A percentile compares a stretch with the other conserved stretches of the same genome.
Conservation (phyloP, 2,888 invertebrate genomes). For the Catocala nupta region DNA sequence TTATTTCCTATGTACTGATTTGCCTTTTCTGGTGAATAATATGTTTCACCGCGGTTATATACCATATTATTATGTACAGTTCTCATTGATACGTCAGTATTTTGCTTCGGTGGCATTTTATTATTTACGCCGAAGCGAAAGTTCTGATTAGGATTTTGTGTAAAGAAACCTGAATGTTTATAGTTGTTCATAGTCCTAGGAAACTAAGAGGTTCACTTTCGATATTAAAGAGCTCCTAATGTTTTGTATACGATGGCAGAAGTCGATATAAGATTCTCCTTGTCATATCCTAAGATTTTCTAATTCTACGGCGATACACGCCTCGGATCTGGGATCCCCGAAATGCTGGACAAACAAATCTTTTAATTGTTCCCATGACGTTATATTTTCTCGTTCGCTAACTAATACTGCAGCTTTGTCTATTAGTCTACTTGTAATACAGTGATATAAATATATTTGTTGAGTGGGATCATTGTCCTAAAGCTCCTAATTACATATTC, state of each 20-base stretch:
- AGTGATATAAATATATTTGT: no score
- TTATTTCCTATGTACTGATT: no score
- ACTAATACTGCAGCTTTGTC: no score
- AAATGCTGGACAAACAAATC: no score
- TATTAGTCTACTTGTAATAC: no score
- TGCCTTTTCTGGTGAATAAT: no score
- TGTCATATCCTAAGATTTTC: slow-evolving; percentile 10
- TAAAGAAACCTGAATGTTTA: slow-evolving; percentile 7
- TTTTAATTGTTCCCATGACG: no score
- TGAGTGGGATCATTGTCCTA: no score
- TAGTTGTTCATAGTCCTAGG: slow-evolving; percentile 2
- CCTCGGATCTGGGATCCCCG: no score
- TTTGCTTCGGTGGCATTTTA: not conserved
- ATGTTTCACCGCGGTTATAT: not conserved
- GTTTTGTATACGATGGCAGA: slow-evolving; percentile 15
- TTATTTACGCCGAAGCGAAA: not conserved
- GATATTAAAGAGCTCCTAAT: slow-evolving; percentile 9
- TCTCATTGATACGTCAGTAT: slow-evolving; percentile 9
- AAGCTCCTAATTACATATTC: no score
- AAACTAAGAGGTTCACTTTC: slow-evolving; percentile 10
- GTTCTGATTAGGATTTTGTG: not conserved
- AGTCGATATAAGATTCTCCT: slow-evolving; percentile 12
- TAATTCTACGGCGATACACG: slow-evolving; percentile 11
- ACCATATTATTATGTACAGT: not conserved
- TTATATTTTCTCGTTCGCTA: no score